Base-by-base conservation (phyloP, 2,797 vertebrate genomes). In the Halcyon chelicuti region DNA sequence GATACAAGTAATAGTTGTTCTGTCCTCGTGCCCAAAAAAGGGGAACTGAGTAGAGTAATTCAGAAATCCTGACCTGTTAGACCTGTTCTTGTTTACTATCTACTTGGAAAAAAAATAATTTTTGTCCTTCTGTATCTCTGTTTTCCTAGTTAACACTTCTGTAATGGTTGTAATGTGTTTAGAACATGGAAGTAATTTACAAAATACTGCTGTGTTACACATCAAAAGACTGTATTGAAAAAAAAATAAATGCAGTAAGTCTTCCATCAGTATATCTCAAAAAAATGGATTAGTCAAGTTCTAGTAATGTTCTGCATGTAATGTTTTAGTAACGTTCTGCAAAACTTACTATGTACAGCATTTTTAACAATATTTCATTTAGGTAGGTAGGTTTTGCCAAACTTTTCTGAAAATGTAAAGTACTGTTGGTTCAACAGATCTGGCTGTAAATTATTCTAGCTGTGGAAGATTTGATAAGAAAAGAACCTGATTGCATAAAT, bases 391-490 rank as follows among this genome's bases (percentile, higher is more conserved):
- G 10, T 49, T 83, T 83, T 88, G 88, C 90, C 94, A 95, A 62
- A 83, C 94, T 95, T 94, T 73, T 90, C 86, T 95, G 81, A 73
- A 96, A 94, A 75, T 91, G 86, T 96, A 21, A 93, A 93, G 18
- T 76, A 20, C 51, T 81, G 7, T 62, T 75, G n/a, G 6, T 65
- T 76, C 86, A 54, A 57, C 61, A 67, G n/a, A 81, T 90, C 71
- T 84, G 25, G 9, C 40, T 63, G 31, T 78, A 71, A 52, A 15
- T 72, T 52, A 19, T 47, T 85, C 25, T 73, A 25, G 17, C 46
- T 89, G 37, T 90, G 51, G 51, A 88, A 84, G n/a, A 81, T 22
- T 23, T 70, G 17, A n/a, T 91, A 28, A 65, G 19, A 11, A 60
- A 49, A 66, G 44, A n/a, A 46, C 3, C 10, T 25, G 3, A 51